Evolutionary conservation across 2,888 invertebrate species (phyloP).

Genomic region (Lordiphosa andalusiaca): DNA sequence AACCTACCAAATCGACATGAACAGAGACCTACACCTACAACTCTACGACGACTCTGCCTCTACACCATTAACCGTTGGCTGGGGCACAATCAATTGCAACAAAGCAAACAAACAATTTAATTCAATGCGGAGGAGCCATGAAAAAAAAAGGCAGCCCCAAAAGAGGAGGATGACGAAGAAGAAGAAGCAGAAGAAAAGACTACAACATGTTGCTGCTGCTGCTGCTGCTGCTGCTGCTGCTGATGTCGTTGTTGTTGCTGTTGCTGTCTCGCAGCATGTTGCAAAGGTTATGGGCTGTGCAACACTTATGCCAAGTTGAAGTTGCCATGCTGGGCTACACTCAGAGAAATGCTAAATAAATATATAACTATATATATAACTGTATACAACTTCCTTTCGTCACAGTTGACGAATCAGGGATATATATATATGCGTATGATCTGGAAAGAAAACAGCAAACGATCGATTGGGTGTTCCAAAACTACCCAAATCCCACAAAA

Average conservation of each 20-base stretch:
- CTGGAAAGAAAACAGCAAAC: no score
- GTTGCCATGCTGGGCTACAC: constrained; percentile 57
- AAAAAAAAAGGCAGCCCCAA: constrained; percentile 35
- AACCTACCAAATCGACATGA: constrained; percentile 34
- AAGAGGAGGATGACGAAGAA: constrained; percentile 46
- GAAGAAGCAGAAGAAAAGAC: constrained; percentile 40
- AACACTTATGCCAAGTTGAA: constrained; percentile 77
- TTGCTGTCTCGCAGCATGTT: constrained; percentile 52
- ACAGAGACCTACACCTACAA: constrained; percentile 61
- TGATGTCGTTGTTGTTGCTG: constrained; percentile 11
- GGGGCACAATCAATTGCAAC: constrained; percentile 75
- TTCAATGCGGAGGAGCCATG: constrained; percentile 73
- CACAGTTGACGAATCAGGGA: no score
- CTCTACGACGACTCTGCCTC: constrained; percentile 7
- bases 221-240: constrained; percentile 23
- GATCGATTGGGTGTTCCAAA: no score
- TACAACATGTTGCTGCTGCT: constrained; percentile 51
- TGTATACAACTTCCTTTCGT: no score
- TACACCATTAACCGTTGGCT: constrained; percentile 39
- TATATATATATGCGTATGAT: no score
- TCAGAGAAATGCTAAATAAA: not conserved
- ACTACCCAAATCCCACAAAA: no score
- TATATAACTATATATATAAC: no score
- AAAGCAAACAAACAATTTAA: constrained; percentile 79
- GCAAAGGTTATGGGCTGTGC: constrained; percentile 78